phyloP scores from a whole-genome alignment of 1,140 invertebrate species.

The Drosophila truncata region DNA sequence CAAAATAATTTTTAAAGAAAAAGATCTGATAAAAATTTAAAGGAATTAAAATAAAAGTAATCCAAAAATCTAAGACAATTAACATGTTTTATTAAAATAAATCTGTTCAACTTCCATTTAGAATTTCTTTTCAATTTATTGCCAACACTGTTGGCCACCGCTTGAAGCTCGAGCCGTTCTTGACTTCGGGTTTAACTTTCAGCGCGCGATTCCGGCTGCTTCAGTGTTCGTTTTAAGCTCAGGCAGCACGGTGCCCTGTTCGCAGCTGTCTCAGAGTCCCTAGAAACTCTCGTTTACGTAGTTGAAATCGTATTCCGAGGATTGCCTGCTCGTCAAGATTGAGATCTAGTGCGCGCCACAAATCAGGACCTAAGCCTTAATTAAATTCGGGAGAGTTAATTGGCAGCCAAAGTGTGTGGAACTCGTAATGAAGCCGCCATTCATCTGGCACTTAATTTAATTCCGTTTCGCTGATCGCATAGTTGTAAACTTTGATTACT shows the following conservation, averaged over 20 bases:
- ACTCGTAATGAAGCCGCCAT: slow-evolving; percentile 39
- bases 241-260: slow-evolving; percentile 33
- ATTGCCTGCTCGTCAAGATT: slow-evolving; percentile 20
- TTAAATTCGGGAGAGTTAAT: slow-evolving; percentile 36
- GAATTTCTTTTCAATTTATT: background rate
- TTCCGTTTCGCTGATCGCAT: slow-evolving; percentile 25
- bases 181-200: slow-evolving; percentile 63
- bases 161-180: slow-evolving; percentile 45
- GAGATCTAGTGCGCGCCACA: slow-evolving; percentile 28
- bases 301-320: background rate
- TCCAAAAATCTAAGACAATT: too few relatives aligned
- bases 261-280: background rate
- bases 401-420: slow-evolving; percentile 22
- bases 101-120: background rate
- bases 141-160: background rate
- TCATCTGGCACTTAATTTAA: slow-evolving; percentile 34
- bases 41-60: background rate
- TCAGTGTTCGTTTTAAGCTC: slow-evolving; percentile 68
- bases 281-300: slow-evolving; percentile 21
- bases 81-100: background rate
- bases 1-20: background rate
- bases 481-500: slow-evolving; percentile 38
- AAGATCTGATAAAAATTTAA: background rate
- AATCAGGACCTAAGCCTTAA: slow-evolving; percentile 41
- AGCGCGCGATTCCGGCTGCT: slow-evolving; percentile 46